phyloP scores from a whole-genome alignment of 1,140 invertebrate genomes.

The Scaptomyza montana region DNA sequence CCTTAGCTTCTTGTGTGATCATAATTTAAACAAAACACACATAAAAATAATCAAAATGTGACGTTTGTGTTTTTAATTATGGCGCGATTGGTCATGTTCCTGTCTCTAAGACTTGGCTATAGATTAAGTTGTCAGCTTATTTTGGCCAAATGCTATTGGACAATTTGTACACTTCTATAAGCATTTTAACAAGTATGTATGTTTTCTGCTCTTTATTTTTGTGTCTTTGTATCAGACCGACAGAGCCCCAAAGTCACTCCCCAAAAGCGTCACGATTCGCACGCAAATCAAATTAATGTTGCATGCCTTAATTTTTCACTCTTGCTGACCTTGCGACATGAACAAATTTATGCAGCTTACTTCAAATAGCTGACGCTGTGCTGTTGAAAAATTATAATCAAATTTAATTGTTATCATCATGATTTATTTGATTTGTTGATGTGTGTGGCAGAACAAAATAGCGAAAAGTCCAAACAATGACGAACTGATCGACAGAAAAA shows the following conservation, averaged over 20 bases:
- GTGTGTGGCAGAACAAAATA: constrained; percentile 58
- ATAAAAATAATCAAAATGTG: constrained; percentile 68
- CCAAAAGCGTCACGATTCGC: constrained; percentile 57
- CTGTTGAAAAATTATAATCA: constrained; percentile 70
- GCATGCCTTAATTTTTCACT: constrained; percentile 71
- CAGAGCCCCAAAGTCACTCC: constrained; percentile 24
- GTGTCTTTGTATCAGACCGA: background rate
- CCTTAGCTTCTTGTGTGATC: constrained; percentile 33
- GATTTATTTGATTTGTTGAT: constrained; percentile 55
- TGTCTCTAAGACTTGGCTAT: constrained; percentile 49
- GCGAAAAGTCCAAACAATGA: constrained; percentile 42
- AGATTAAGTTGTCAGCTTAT: constrained; percentile 73
- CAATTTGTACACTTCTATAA: constrained; percentile 55
- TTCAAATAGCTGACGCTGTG: constrained; percentile 15
- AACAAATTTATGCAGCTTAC: constrained; percentile 65
- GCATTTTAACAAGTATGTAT: constrained; percentile 7
- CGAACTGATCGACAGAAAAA: constrained; percentile 56
- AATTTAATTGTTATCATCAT: constrained; percentile 81
- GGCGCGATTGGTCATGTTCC: constrained; percentile 66
- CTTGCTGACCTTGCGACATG: constrained; percentile 66
- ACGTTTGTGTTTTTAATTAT: constrained; percentile 77
- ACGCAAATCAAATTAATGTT: constrained; percentile 82
- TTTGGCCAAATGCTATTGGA: constrained; percentile 56
- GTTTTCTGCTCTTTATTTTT: constrained; percentile 8
- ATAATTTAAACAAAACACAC: constrained; percentile 19